Conservation (phyloP, 1,140 invertebrate species). For the Tetragnatha versicolor region DNA sequence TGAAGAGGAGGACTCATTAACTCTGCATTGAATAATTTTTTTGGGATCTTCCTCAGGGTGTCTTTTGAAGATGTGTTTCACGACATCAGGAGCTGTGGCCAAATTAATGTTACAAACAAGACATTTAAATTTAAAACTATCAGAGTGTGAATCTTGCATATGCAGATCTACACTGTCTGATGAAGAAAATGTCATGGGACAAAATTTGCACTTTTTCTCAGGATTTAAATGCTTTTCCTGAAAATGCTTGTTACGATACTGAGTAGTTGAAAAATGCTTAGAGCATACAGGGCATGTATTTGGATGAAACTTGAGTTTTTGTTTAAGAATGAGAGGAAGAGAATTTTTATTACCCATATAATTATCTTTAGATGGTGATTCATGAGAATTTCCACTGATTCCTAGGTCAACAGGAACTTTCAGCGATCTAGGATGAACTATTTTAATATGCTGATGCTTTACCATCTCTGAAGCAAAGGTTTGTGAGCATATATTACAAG, state of each 20-base stretch:
- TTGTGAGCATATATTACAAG: constrained; percentile 50
- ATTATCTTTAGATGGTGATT: background rate
- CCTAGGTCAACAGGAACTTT: background rate
- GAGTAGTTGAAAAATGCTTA: constrained; percentile 19
- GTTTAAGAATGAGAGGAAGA: constrained; percentile 12
- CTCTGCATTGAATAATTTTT: background rate
- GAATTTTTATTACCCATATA: background rate
- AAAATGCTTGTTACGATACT: constrained; percentile 39
- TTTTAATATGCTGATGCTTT: constrained; percentile 37
- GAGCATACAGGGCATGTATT: constrained; percentile 39
- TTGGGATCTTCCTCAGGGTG: constrained; percentile 34
- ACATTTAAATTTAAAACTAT: constrained; percentile 42
- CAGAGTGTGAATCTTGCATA: constrained; percentile 29
- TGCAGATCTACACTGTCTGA: constrained; percentile 13
- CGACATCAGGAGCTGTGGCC: background rate
- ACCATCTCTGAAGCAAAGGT: constrained; percentile 25
- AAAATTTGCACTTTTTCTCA: constrained; percentile 41
- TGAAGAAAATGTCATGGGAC: constrained; percentile 7
- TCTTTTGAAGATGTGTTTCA: constrained; percentile 33
- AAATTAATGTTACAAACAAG: constrained; percentile 33
- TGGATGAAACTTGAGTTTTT: constrained; percentile 29
- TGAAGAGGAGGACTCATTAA: background rate
- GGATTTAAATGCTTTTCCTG: constrained; percentile 2
- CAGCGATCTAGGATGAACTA: constrained; percentile 9
- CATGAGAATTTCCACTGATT: no score